Evolutionary conservation across 2,797 vertebrate species (phyloP), one percentile per base, ranked within the genome.

Genomic region (Tenualosa ilisha): DNA sequence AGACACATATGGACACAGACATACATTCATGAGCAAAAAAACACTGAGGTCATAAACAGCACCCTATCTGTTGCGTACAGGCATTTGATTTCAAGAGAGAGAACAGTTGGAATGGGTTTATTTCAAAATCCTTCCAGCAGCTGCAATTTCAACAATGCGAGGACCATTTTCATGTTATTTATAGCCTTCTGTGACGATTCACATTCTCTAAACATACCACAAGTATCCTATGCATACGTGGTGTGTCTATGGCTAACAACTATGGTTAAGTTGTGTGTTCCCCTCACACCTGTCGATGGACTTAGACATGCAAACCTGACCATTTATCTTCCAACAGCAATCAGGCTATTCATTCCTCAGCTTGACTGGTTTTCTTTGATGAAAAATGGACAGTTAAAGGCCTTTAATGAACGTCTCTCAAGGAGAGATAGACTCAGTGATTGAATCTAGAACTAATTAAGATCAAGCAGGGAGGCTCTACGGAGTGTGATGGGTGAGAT

Each of bases 391-490:
- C 43, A 79, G 72, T 22, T 46, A 46, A 79, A 40, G 3, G 40
- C 72, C 40, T 43, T 43, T 79, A 79, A 79, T 79, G 72, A 79
- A 79, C 72, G 46, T 6, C 37, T 46, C 72, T 43, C 20, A 9
- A 43, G 40, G 40, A 79, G 72, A 46, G 72, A 79, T 79, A 46
- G 37, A 46, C 7, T 46, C 40, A 22, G 37, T 79, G 72, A 79
- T 79, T 46, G 72, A 79, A 79, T 79, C 72, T 79, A 17, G 15
- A 79, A 22, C 40, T 46, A 79, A 79, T 79, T 79, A 79, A 79
- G 72, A 79, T 79, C 72, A 46, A 79, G 72, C 40, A 79, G 72
- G 40, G 37, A 79, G 72, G 72, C 20, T 46, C 5, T 79, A 20
- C 37, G 8, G 72, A 79, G 72, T 22, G 20, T 79, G 8, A 79